Percentiles rank a stretch among this genome's conserved stretches.
Evolutionary conservation across 2,113 vertebrate species (phyloP).

Genomic region (Pteronura brasiliensis): DNA sequence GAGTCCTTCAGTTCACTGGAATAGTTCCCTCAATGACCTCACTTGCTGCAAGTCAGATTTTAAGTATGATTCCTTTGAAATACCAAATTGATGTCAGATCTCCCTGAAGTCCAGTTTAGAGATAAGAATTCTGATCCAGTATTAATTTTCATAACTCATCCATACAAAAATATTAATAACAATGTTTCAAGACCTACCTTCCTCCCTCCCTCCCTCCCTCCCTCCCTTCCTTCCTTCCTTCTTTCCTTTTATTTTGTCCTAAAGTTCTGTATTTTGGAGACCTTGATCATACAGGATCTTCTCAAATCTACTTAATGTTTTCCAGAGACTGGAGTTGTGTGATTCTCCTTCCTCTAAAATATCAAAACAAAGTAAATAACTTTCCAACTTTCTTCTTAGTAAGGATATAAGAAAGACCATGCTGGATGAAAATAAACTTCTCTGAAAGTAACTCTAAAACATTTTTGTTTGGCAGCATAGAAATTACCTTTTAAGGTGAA

Average conservation of each 20-base stretch:
- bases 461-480: not conserved
- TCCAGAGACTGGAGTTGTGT: not conserved
- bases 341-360: not conserved
- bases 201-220: not conserved
- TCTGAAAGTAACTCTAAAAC: not conserved
- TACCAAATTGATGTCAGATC: not conserved
- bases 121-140: not conserved
- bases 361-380: not conserved
- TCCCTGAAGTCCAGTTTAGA: not conserved
- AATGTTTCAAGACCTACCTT: not conserved
- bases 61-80: not conserved
- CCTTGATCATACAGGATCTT: not conserved
- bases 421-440: not conserved
- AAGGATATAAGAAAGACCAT: not conserved
- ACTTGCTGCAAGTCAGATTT: not conserved
- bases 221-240: fast-evolving
- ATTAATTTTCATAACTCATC: not conserved
- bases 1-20: not conserved
- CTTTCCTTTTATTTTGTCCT: not conserved
- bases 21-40: not conserved
- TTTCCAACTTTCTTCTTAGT: not conserved
- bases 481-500: not conserved
- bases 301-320: not conserved
- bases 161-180: not conserved
- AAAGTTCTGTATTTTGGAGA: not conserved